A percentile compares a stretch with the other conserved stretches of the same genome.
These are phyloP conservation scores for Prinia subflava DNA, from an alignment of 2,113 vertebrate species.

Conservation along the genomic window DNA sequence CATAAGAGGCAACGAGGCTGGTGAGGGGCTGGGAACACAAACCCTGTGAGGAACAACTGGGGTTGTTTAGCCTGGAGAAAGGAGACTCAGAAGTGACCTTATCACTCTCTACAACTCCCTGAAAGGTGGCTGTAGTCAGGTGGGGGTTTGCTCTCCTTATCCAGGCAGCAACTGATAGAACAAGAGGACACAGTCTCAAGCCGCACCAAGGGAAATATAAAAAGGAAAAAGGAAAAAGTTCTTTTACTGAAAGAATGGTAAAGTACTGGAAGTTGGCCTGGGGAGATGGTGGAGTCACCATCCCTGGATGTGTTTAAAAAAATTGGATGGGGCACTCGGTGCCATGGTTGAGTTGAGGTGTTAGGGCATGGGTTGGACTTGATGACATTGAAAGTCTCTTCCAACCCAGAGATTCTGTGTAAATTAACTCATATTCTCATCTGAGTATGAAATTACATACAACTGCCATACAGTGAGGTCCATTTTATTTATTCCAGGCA, in stretches of 20 bases:
- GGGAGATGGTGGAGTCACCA: neutral
- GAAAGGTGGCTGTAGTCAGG: neutral
- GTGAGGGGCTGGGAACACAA: too few species aligned
- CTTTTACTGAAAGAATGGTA: neutral
- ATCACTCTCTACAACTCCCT: too few species aligned
- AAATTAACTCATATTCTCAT: neutral
- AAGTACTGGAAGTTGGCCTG: fast-evolving
- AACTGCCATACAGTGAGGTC: neutral
- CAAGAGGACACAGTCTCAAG: too few species aligned
- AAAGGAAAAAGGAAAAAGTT: too few species aligned
- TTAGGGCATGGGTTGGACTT: neutral
- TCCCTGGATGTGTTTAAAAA: neutral
- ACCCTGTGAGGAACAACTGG: too few species aligned
- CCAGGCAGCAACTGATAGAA: neutral
- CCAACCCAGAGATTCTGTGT: neutral
- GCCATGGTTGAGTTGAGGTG: neutral
- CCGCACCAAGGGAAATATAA: neutral
- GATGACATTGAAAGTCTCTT: neutral
- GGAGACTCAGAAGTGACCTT: too few species aligned
- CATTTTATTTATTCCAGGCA: neutral
- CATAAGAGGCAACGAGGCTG: too few species aligned
- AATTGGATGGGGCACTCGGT: neutral
- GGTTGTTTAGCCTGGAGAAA: too few species aligned
- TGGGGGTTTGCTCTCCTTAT: neutral
- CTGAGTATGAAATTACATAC: neutral